Evolutionary conservation across 2,797 vertebrate genomes (phyloP).

Genomic region (Pseudomugil tenellus): DNA sequence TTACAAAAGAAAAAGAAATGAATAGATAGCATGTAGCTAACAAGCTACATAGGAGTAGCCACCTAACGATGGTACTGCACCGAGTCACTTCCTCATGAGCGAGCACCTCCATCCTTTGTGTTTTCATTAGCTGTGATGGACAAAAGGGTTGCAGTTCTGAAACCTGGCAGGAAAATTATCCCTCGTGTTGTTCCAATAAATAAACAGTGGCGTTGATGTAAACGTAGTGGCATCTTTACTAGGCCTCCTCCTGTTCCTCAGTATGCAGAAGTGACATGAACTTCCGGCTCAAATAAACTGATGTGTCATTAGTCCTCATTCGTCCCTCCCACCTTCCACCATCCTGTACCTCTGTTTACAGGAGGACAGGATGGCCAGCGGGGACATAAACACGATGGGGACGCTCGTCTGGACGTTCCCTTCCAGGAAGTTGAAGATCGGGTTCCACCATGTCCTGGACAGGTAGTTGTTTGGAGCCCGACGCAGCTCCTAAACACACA

Average conservation of each 20-base stretch:
- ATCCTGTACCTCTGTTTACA: constrained; percentile 70
- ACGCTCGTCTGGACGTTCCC: constrained; percentile 87
- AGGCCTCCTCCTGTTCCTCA: constrained; percentile 9
- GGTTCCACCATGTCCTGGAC: constrained; percentile 90
- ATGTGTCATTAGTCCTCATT: constrained; percentile 33
- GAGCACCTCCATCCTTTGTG: not conserved
- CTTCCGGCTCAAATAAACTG: constrained; percentile 4
- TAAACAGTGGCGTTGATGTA: constrained; percentile 13
- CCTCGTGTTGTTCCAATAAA: not conserved
- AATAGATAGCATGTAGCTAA: not conserved
- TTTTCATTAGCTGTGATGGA: not conserved
- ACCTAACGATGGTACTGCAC: not conserved
- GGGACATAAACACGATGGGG: constrained; percentile 86
- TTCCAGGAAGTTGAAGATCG: constrained; percentile 90
- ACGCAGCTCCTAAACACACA: constrained; percentile 53
- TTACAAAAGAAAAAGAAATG: not conserved
- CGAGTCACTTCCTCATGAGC: not conserved
- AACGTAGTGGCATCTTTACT: not conserved
- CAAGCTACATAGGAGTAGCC: not conserved
- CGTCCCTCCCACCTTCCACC: constrained; percentile 61
- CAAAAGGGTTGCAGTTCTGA: not conserved
- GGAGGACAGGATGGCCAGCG: constrained; percentile 50
- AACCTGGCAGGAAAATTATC: not conserved
- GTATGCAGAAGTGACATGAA: not conserved
- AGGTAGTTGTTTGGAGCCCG: constrained; percentile 86